Base-by-base conservation (phyloP, 2,113 vertebrate genomes). In the Chamaea fasciata region DNA sequence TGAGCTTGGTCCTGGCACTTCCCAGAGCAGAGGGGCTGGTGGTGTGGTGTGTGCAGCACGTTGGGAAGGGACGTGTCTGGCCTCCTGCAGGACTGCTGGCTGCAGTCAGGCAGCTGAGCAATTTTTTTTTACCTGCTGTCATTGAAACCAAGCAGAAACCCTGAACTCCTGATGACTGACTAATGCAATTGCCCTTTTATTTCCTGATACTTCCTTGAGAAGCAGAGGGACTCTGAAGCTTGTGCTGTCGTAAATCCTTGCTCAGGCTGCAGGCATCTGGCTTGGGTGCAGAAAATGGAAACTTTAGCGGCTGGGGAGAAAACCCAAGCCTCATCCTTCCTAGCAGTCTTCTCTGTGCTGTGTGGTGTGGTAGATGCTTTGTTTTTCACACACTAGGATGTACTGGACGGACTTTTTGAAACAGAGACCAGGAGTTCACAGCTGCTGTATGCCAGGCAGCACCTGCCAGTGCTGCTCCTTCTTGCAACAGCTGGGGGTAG, bases 141-240 rank as follows among this genome's bases (percentile, higher is more conserved):
- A 87, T 24, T 77, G 96, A 95, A 93, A 68, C 93, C 83, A 83
- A 92, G 90, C 93, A 94, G 90, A 95, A 94, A 80, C 88, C 35
- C 82, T 75, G 79, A 86, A 53, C 90, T 92, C 73, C 82, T 71
- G 42, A 53, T 85, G 84, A 59, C 90, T 95, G 89, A 87, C 94
- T 95, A 95, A 95, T 96, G 94, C 90, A 95, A 92, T 92, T 95
- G 90, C 68, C 79, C 88, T 96, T 93, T 96, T 94, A 88, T 95
- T 96, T 90, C 79, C 80, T 86, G 44, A 55, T 83, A 60, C 92
- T 93, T 96, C 94, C 95, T 78, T 78, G 83, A 87, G 93, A 92
- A 92, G 79, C 65, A 42, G 83, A 74, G 83, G 73, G 56, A 81
- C 76, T 96, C 88, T 2, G 7, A 62, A 94, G 68, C 30, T 82